phyloP scores from a whole-genome alignment of 1,140 invertebrate species.

The Nephila pilipes region DNA sequence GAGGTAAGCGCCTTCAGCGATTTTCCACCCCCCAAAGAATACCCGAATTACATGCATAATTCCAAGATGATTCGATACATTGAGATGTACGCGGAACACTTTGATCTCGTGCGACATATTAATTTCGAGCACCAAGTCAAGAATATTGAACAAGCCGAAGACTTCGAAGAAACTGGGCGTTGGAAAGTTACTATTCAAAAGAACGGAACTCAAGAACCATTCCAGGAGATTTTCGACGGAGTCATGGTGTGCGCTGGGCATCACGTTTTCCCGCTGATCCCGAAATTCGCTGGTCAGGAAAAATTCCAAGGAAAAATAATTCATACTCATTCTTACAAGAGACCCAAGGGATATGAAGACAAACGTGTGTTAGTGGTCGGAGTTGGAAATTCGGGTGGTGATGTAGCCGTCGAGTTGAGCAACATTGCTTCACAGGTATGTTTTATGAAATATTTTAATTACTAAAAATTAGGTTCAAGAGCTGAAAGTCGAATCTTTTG shows the following conservation, averaged over 20 bases:
- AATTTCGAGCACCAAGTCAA: conserved; percentile 64
- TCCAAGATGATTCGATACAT: conserved; percentile 81
- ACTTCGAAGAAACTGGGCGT: conserved; percentile 80
- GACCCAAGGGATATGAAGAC: conserved; percentile 80
- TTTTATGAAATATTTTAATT: neutral
- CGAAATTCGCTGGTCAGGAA: conserved; percentile 78
- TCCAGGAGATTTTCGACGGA: conserved; percentile 81
- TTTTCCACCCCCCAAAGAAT: conserved; percentile 82
- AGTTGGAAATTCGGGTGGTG: conserved; percentile 84
- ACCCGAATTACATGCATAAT: conserved; percentile 82
- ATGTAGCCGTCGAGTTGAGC: conserved; percentile 83
- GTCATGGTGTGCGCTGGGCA: conserved; percentile 82
- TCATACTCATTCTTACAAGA: conserved; percentile 82
- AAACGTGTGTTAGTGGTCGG: conserved; percentile 83
- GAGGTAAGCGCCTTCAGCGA: conserved; percentile 80
- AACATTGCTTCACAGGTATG: conserved; percentile 82
- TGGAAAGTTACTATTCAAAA: conserved; percentile 80
- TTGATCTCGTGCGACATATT: conserved; percentile 77
- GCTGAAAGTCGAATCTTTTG: too few relatives aligned
- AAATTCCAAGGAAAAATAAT: conserved; percentile 82
- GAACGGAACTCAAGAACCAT: conserved; percentile 21
- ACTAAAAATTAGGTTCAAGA: too few relatives aligned
- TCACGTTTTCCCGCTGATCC: conserved; percentile 72
- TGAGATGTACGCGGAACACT: conserved; percentile 81
- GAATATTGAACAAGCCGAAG: conserved; percentile 74